Conservation (phyloP, 2,113 vertebrate species). For the Sprattus sprattus region DNA sequence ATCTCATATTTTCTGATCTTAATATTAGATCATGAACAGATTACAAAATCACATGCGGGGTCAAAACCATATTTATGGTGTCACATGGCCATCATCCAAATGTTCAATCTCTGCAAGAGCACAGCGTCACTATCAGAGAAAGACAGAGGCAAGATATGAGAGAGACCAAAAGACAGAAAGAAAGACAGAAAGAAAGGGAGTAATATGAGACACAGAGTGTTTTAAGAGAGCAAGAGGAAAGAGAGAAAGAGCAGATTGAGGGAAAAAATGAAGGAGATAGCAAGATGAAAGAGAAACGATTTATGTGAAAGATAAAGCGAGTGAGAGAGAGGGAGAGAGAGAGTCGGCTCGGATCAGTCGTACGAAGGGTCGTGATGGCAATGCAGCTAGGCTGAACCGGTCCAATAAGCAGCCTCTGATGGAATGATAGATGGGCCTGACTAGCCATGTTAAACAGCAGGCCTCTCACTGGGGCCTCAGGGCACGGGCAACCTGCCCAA, state of each 20-base stretch:
- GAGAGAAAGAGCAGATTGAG: background rate
- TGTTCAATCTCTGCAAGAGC: too few relatives aligned
- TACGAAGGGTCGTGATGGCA: background rate
- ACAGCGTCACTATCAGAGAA: background rate
- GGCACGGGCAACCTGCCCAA: background rate
- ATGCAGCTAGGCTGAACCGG: conserved; percentile 9
- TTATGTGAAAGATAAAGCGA: background rate
- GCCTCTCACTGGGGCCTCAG: background rate
- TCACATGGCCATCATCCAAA: too few relatives aligned
- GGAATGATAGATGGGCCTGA: conserved; percentile 1
- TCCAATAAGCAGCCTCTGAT: conserved; percentile 25
- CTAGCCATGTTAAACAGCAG: background rate
- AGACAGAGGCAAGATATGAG: background rate
- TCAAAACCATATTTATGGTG: too few relatives aligned
- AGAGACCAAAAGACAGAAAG: background rate
- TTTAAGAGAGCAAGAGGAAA: background rate
- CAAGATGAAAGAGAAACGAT: background rate
- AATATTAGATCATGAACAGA: too few relatives aligned
- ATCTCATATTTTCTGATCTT: too few relatives aligned
- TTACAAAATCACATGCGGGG: too few relatives aligned
- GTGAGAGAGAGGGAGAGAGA: background rate
- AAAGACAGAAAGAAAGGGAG: background rate
- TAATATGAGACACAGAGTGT: background rate
- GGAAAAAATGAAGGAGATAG: background rate
- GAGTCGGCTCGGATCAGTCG: background rate